Conservation (phyloP, 2,888 invertebrate species). For the Lepas anatifera region DNA sequence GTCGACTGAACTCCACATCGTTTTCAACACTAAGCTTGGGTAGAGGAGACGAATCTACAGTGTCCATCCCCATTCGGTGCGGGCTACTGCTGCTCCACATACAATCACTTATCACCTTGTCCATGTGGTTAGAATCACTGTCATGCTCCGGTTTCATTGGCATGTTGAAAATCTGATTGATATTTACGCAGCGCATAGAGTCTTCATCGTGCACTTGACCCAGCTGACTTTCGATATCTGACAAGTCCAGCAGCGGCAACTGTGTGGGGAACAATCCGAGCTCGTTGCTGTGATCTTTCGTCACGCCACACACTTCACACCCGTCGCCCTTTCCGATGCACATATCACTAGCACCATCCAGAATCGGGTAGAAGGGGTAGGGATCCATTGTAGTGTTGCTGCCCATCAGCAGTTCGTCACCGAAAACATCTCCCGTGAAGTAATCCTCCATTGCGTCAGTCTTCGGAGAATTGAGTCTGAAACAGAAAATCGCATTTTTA, state of each 20-base stretch:
- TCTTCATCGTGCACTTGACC: background rate
- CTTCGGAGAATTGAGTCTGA: no score
- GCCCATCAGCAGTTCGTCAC: background rate
- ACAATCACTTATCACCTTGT: conserved; percentile 6
- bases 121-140: background rate
- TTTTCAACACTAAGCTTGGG: background rate
- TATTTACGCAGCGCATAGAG: background rate
- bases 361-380: background rate
- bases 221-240: background rate
- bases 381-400: background rate
- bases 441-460: background rate
- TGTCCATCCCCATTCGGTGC: background rate
- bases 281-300: background rate
- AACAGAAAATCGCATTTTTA: no score
- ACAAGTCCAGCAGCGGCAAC: background rate
- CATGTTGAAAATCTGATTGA: conserved; percentile 3
- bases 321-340: conserved; percentile 3
- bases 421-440: background rate
- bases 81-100: conserved; percentile 1
- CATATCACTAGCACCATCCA: background rate
- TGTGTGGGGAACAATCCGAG: background rate
- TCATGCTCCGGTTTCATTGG: background rate
- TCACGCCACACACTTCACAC: background rate
- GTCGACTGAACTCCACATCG: background rate
- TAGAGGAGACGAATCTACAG: background rate